Evolutionary conservation across 2,113 vertebrate species (phyloP), one percentile per base, ranked within the genome.

Genomic region (Gambusia holbrooki): DNA sequence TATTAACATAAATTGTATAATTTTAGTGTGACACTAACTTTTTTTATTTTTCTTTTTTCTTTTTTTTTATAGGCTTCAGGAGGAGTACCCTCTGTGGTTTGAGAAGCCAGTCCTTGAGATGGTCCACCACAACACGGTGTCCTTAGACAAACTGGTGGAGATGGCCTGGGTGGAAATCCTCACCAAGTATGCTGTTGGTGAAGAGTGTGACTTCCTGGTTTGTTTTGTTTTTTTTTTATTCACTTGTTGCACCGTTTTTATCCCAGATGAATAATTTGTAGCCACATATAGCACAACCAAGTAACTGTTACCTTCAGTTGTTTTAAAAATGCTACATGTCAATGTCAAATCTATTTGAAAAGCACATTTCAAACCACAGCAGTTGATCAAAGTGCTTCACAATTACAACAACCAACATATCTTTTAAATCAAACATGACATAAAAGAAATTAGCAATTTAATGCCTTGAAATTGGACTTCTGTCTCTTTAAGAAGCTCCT

Each of bases 121-220:
- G 89, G 96, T 99, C 66, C 98, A 99, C 82, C 98, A 99, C 92
- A 99, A 98, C 92, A 99, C 97, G 0, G 94, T 98, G n/a, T 97
- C 98, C 62, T 92, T 99, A 82, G 98, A 99, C 86, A 99, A 99
- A 85, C 76, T 99, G 83, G 97, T 99, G 40, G 97, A 99, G 87
- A 94, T 95, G 87, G 95, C 96, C 62, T 99, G 98, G 97, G 65
- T 98, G 87, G 97, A 99, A 93, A 97, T 99, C 87, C 97, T 99
- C 93, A 99, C 98, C 80, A 99, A 99, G 85, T 99, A 98, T 1
- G 97, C 98, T 6, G 93, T 98, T 81, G 98, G 91, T 62, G 98
- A 99, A 91, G 96, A 98, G 70, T 99, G 98, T 83, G 97, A 98
- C 90, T 98, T 98, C 86, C 94, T 97, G 96, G 98, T 99, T 86